These are phyloP conservation scores for Cephalopterus ornatus DNA, from an alignment of 2,113 vertebrate species.

Conservation along the genomic window DNA sequence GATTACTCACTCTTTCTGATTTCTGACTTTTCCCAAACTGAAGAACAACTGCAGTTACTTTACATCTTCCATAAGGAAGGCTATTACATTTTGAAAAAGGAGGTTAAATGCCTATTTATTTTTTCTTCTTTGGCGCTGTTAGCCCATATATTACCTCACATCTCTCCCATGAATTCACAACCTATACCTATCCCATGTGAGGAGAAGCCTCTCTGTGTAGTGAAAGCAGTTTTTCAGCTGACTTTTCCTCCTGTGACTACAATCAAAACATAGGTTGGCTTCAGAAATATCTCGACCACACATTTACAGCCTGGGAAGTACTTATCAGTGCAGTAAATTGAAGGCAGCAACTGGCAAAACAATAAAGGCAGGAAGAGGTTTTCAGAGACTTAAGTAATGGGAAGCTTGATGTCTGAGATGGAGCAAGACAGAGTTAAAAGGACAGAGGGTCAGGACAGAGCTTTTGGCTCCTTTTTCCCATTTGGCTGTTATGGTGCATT, in stretches of 20 bases:
- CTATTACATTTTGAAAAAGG: background rate
- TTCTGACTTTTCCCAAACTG: background rate
- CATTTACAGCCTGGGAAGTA: constrained; percentile 42
- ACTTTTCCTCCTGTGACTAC: background rate
- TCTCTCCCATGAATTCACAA: background rate
- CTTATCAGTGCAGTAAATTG: constrained; percentile 41
- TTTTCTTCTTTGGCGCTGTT: background rate
- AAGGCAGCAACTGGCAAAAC: constrained; percentile 42
- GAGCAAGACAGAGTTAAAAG: constrained; percentile 29
- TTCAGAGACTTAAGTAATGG: constrained; percentile 10
- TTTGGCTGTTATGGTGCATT: background rate
- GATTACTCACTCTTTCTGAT: background rate
- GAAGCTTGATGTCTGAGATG: background rate
- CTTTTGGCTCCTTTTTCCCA: background rate
- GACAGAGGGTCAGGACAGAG: background rate
- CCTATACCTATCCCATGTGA: background rate
- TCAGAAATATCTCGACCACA: background rate
- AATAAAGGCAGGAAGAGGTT: constrained; percentile 51
- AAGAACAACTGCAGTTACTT: background rate
- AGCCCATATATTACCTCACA: background rate
- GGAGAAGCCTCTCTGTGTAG: background rate
- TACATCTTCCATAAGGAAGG: background rate
- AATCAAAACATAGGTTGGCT: background rate
- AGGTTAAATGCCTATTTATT: background rate
- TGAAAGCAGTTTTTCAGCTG: background rate